Evolutionary conservation across 2,113 vertebrate species (phyloP).

Genomic region (Boleophthalmus pectinirostris): DNA sequence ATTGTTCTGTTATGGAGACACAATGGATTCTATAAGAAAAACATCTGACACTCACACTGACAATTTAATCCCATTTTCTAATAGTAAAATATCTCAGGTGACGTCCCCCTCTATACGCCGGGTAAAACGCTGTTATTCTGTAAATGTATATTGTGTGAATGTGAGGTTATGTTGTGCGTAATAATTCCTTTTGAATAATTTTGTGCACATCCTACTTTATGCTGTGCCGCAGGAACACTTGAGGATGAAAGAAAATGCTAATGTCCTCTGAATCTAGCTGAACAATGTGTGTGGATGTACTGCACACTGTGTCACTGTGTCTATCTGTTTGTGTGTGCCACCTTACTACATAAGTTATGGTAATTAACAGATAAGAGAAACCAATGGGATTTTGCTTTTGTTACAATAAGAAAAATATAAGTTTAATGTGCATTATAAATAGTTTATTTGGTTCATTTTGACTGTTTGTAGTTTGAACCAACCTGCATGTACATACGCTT

Average conservation of each 20-base stretch:
- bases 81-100: slow-evolving; percentile 30
- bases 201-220: slow-evolving; percentile 64
- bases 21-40: slow-evolving; percentile 17
- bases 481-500: neutral
- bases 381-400: slow-evolving; percentile 27
- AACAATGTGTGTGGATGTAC: slow-evolving; percentile 43
- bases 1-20: neutral
- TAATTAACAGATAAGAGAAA: slow-evolving; percentile 70
- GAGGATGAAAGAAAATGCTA: slow-evolving; percentile 74
- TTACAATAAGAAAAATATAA: neutral
- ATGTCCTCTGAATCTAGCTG: slow-evolving; percentile 56
- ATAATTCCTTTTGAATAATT: slow-evolving; percentile 71
- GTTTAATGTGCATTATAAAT: neutral
- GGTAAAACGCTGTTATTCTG: slow-evolving; percentile 5
- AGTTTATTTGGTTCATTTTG: neutral
- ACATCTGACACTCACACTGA: neutral
- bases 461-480: neutral
- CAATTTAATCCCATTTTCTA: slow-evolving; percentile 22
- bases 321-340: slow-evolving; percentile 4
- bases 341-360: slow-evolving; percentile 66
- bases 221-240: slow-evolving; percentile 64
- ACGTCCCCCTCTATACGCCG: slow-evolving; percentile 8
- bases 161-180: slow-evolving; percentile 37
- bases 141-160: slow-evolving; percentile 27
- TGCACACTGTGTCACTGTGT: slow-evolving; percentile 6